Evolutionary conservation across 2,888 invertebrate species (phyloP), one percentile per base, ranked within the genome.

Genomic region (Branchipolynoe longqiensis): DNA sequence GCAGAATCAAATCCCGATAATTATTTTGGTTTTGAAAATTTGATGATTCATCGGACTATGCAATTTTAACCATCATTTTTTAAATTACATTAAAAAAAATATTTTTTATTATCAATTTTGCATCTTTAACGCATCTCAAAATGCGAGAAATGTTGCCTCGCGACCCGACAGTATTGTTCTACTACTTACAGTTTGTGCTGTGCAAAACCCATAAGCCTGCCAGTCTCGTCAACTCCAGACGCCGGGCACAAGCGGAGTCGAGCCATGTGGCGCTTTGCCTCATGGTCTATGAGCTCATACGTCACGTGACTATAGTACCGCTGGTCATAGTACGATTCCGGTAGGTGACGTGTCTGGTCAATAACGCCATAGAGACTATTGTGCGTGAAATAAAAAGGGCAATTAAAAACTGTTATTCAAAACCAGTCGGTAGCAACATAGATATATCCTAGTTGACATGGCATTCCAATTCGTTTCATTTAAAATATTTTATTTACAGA

Each of bases 251-350:
- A 74, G 2, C 88, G 40, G 4, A 88, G 36, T n/a, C 86, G 41
- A 8, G 85, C 87, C 38, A 86, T 33, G 4, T 40, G 48, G 25
- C 40, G 40, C 1, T 18, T 33, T 0, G 84, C 84, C 33, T 86
- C 83, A 12, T 4, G 22, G 22, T 48, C 36, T 4, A 69, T 54
- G 31, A 87, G 62, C 3, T 69, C 48, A 54, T 88, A 88, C 6
- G 86, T 85, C 62, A 86, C 86, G 48, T 88, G 87, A 82, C 82
- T 85, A 85, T 88, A 84, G 82, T 88, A 88, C 40, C 85, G 48
- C 81, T 62, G 87, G 64, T 88, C 85, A 36, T 85, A 86, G 78
- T 87, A 88, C 4, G 88, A 88, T 2, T 28, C 36, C 4, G 88
- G 87, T 14, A 38, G 38, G 25, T 85, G 59, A 8, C 88, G 64